Evolutionary conservation across 2,797 vertebrate genomes (phyloP).

Genomic region (Phoebastria nigripes): DNA sequence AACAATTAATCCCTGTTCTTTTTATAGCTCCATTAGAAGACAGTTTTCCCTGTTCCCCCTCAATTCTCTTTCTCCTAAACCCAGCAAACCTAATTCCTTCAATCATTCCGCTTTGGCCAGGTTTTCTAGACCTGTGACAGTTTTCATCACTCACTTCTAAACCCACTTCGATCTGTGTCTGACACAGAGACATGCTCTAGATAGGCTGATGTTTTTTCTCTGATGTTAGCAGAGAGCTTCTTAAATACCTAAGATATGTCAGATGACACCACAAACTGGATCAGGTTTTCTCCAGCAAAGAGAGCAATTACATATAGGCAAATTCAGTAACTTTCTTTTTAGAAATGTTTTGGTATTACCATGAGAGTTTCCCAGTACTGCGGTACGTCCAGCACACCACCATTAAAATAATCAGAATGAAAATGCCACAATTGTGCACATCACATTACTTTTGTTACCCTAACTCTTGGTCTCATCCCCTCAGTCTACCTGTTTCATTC

Average conservation of each 20-base stretch:
- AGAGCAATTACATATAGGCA: neutral
- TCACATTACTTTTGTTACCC: neutral
- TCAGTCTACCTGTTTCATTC: neutral
- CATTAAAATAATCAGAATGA: neutral
- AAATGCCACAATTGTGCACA: neutral
- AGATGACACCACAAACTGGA: neutral
- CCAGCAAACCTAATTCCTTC: neutral
- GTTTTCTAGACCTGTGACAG: neutral
- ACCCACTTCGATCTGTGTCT: neutral
- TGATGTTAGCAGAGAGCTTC: neutral
- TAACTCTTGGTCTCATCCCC: neutral
- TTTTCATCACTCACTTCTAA: neutral
- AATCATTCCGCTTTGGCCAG: neutral
- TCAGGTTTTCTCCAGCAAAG: neutral
- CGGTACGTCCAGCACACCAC: neutral
- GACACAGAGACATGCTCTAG: neutral
- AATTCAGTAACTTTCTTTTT: neutral
- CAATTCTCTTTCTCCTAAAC: neutral
- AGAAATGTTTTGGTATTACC: neutral
- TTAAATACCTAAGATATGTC: neutral
- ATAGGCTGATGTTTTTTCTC: neutral
- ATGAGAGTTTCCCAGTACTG: neutral
- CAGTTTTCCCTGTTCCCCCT: neutral
- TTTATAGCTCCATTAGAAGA: neutral
- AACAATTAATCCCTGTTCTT: conserved; percentile 6